A percentile compares a stretch with the other conserved stretches of the same genome.
Conservation (phyloP, 35 echinoderm and acorn worm genomes). For the Ophioderma brevispina region DNA sequence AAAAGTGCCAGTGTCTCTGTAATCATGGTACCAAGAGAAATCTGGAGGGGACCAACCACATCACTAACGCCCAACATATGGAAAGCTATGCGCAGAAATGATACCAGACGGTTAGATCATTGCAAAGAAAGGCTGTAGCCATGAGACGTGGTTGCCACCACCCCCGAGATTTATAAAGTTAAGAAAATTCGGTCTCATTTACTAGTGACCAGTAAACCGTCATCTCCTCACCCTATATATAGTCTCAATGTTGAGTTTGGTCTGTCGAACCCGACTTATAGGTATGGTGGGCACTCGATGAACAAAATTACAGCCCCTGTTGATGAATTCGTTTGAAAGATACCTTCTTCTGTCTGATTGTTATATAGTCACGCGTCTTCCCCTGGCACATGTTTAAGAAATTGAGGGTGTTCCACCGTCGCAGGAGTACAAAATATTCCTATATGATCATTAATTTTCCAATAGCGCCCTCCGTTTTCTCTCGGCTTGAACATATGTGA, state of each 20-base stretch:
- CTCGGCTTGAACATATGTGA: too few species aligned
- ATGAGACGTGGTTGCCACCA: constrained; percentile 43
- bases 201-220: too few species aligned
- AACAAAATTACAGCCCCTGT: not conserved
- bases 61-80: constrained; percentile 64
- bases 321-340: too few species aligned
- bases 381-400: too few species aligned
- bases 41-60: constrained; percentile 68
- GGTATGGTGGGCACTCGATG: not conserved
- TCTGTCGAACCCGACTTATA: not conserved
- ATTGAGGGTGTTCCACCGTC: too few species aligned
- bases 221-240: not conserved
- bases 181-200: too few species aligned
- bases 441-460: too few species aligned
- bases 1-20: constrained; percentile 61
- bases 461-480: too few species aligned
- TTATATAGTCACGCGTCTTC: too few species aligned
- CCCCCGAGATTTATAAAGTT: not conserved
- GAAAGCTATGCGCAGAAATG: constrained; percentile 62
- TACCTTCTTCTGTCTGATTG: too few species aligned
- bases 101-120: constrained; percentile 42
- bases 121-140: constrained; percentile 51
- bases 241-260: not conserved
- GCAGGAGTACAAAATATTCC: too few species aligned
- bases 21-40: constrained; percentile 74